These are phyloP conservation scores for Bryconaethiops microstoma DNA, from an alignment of 2,797 vertebrate species.

Conservation along the genomic window DNA sequence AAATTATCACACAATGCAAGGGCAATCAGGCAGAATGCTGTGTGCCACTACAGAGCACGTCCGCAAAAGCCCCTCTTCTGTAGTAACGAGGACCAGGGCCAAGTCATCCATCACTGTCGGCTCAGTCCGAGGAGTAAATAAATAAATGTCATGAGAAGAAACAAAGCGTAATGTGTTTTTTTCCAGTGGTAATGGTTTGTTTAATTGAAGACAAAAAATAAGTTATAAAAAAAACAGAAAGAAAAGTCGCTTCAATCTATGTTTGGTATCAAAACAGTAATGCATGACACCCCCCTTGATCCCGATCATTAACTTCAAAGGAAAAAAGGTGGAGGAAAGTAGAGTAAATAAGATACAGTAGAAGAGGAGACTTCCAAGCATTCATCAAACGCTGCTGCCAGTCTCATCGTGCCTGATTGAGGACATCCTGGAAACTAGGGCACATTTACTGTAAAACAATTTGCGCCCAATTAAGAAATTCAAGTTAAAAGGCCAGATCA, in stretches of 20 bases:
- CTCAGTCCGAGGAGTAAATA: background rate
- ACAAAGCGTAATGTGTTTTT: slow-evolving; percentile 1
- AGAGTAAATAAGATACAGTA: slow-evolving; percentile 29
- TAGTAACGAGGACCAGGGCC: background rate
- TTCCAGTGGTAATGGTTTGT: slow-evolving; percentile 43
- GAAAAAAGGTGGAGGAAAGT: slow-evolving; percentile 25
- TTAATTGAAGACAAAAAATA: slow-evolving; percentile 40
- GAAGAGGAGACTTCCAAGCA: slow-evolving; percentile 16
- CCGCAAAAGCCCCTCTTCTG: background rate
- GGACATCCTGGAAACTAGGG: slow-evolving; percentile 41
- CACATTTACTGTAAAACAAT: slow-evolving; percentile 16
- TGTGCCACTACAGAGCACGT: slow-evolving; percentile 18
- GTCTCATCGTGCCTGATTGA: slow-evolving; percentile 35
- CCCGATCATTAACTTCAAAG: slow-evolving; percentile 41
- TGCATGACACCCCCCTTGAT: slow-evolving; percentile 29
- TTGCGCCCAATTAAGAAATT: slow-evolving; percentile 25
- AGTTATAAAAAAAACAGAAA: slow-evolving; percentile 21
- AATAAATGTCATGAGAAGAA: slow-evolving; percentile 1
- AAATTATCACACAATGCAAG: slow-evolving; percentile 13
- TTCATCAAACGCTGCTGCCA: slow-evolving; percentile 27
- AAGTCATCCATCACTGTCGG: background rate
- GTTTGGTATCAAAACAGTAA: slow-evolving; percentile 8
- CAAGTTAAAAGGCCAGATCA: slow-evolving; percentile 17
- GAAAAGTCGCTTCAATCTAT: slow-evolving; percentile 33
- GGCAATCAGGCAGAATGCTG: slow-evolving; percentile 9